phyloP scores from a whole-genome alignment of 2,797 vertebrate genomes.

The Propithecus perrieri region DNA sequence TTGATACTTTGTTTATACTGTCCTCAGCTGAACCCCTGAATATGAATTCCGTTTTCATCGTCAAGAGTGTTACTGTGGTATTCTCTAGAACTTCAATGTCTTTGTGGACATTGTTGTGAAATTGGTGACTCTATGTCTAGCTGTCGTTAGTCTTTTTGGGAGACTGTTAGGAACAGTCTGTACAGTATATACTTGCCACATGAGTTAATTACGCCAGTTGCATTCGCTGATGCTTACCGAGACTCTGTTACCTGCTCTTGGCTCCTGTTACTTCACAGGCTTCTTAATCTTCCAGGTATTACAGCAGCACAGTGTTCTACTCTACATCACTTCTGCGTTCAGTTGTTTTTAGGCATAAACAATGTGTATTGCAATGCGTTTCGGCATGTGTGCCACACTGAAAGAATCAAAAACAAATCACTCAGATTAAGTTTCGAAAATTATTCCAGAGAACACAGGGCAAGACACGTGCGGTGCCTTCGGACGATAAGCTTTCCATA shows the following conservation, averaged over 20 bases:
- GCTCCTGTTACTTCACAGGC: slow-evolving; percentile 83
- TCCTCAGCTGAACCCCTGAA: slow-evolving; percentile 87
- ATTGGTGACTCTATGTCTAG: slow-evolving; percentile 91
- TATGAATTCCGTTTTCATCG: slow-evolving; percentile 89
- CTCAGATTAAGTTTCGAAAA: slow-evolving; percentile 66
- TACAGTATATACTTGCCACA: slow-evolving; percentile 90
- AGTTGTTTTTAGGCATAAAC: slow-evolving; percentile 82
- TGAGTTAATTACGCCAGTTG: slow-evolving; percentile 86
- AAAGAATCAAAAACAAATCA: slow-evolving; percentile 65
- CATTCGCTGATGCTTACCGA: slow-evolving; percentile 87
- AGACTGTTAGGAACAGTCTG: slow-evolving; percentile 88
- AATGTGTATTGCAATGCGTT: slow-evolving; percentile 81
- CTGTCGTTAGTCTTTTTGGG: slow-evolving; percentile 89
- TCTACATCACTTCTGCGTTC: slow-evolving; percentile 79
- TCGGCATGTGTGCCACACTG: slow-evolving; percentile 82
- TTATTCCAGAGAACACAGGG: slow-evolving; percentile 83
- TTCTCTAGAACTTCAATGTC: slow-evolving; percentile 91
- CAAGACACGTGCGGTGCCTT: slow-evolving; percentile 88
- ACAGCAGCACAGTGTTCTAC: slow-evolving; percentile 83
- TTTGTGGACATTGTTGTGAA: slow-evolving; percentile 90
- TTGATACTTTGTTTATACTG: slow-evolving; percentile 87
- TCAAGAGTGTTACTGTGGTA: slow-evolving; percentile 90
- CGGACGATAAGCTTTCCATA: slow-evolving; percentile 84
- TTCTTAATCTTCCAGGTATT: slow-evolving; percentile 84
- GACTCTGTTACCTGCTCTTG: slow-evolving; percentile 85